These are phyloP conservation scores for Pseudomyrmex dendroicus DNA, from an alignment of 1,140 invertebrate species.

Conservation along the genomic window DNA sequence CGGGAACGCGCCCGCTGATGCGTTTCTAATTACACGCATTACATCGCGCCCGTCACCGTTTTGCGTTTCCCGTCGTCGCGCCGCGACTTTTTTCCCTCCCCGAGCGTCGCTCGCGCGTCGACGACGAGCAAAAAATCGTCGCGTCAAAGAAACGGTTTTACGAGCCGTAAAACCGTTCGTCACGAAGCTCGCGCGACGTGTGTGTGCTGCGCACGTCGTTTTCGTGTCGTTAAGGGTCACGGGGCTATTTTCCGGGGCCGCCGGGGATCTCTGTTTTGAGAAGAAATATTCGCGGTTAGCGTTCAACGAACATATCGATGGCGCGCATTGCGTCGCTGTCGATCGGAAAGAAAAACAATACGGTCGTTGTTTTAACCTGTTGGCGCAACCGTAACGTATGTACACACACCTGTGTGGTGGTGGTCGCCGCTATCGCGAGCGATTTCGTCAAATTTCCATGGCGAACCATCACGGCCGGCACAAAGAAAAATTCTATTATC, in stretches of 20 bases:
- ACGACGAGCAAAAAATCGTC: slow-evolving; percentile 7
- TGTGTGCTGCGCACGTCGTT: background rate
- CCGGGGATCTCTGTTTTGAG: background rate
- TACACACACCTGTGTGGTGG: background rate
- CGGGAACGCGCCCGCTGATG: slow-evolving; percentile 18
- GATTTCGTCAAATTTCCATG: slow-evolving; percentile 37
- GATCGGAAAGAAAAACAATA: background rate
- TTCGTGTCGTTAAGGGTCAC: background rate
- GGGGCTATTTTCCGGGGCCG: background rate
- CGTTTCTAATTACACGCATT: slow-evolving; percentile 35
- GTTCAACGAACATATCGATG: background rate
- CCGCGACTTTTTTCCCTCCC: slow-evolving; percentile 17
- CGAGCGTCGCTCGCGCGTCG: background rate
- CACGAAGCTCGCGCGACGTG: background rate
- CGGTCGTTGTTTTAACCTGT: slow-evolving; percentile 10
- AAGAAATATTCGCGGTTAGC: slow-evolving; percentile 28
- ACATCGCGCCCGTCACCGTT: slow-evolving; percentile 37
- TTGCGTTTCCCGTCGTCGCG: slow-evolving; percentile 15
- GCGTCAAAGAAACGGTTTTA: slow-evolving; percentile 25
- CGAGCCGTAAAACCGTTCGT: background rate
- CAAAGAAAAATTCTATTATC: slow-evolving; percentile 62
- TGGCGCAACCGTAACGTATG: background rate
- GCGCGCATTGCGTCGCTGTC: background rate
- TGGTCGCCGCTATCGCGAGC: background rate
- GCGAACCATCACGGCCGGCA: background rate